phyloP scores from a whole-genome alignment of 2,888 invertebrate genomes.

The Dioctria linearis region DNA sequence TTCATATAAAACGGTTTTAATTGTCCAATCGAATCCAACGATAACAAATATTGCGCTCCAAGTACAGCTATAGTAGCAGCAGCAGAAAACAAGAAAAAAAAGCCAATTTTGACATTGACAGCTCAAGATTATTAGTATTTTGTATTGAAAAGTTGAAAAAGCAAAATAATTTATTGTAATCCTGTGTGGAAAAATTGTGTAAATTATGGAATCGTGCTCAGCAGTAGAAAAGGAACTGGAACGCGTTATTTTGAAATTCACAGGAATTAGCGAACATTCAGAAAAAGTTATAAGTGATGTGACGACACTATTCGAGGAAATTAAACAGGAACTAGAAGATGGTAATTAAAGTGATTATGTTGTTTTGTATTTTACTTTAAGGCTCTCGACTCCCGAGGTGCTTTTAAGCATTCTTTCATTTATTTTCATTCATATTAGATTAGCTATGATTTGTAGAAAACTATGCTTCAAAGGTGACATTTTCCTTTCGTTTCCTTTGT shows the following conservation, averaged over 20 bases:
- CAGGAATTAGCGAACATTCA: constrained; percentile 68
- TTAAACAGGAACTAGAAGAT: constrained; percentile 65
- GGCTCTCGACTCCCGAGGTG: too few relatives aligned
- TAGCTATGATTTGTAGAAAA: too few relatives aligned
- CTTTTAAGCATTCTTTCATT: too few relatives aligned
- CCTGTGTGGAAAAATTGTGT: not conserved
- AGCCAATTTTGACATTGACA: not conserved
- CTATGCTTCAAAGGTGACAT: too few relatives aligned
- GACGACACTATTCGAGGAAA: constrained; percentile 65
- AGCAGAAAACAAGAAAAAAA: too few relatives aligned
- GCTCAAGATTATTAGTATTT: not conserved
- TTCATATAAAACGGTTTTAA: too few relatives aligned
- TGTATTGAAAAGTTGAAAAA: constrained; percentile 6
- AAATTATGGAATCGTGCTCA: constrained; percentile 66
- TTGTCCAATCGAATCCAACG: too few relatives aligned
- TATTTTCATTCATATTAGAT: too few relatives aligned
- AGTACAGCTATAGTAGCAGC: too few relatives aligned
- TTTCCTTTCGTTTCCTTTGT: too few relatives aligned
- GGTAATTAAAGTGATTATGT: constrained; percentile 62
- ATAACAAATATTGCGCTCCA: too few relatives aligned
- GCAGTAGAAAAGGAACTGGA: constrained; percentile 70
- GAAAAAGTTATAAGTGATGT: constrained; percentile 67
- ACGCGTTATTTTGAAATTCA: constrained; percentile 68
- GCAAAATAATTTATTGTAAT: not conserved
- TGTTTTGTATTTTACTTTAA: too few relatives aligned